Conservation (phyloP, 37 sponge, comb jelly and placozoan genomes). For the Ephydatia muelleri region DNA sequence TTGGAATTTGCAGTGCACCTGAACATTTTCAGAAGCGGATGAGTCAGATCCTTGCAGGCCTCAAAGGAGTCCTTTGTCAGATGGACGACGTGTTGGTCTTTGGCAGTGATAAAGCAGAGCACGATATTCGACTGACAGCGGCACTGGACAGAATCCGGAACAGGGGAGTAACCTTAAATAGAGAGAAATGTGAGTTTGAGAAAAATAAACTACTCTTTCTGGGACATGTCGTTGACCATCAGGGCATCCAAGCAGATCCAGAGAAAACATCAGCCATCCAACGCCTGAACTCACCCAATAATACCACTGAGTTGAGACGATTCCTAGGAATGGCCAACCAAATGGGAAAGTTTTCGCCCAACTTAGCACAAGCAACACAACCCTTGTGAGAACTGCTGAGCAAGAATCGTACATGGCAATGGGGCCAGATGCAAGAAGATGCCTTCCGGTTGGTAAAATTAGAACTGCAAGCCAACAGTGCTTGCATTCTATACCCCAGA, state of each 20-base stretch:
- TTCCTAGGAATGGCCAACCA: slow-evolving; percentile 66
- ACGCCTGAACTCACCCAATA: slow-evolving; percentile 21
- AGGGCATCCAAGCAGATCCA: slow-evolving; percentile 51
- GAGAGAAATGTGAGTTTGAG: slow-evolving; percentile 42
- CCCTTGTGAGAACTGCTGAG: slow-evolving; percentile 46
- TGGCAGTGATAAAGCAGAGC: slow-evolving; percentile 38
- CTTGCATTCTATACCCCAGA: slow-evolving; percentile 36
- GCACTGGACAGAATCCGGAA: slow-evolving; percentile 31
- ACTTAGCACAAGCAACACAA: slow-evolving; percentile 31
- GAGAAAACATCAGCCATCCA: slow-evolving; percentile 37
- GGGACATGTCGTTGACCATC: slow-evolving; percentile 33
- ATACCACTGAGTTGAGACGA: slow-evolving; percentile 14
- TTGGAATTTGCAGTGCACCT: slow-evolving; percentile 33
- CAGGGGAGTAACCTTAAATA: slow-evolving; percentile 42
- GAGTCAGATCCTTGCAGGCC: slow-evolving; percentile 25
- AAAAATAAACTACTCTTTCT: slow-evolving; percentile 26
- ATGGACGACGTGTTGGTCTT: slow-evolving; percentile 51
- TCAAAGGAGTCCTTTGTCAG: slow-evolving; percentile 41
- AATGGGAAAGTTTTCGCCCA: slow-evolving; percentile 45
- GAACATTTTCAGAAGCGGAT: slow-evolving; percentile 23
- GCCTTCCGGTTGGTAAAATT: slow-evolving; percentile 24
- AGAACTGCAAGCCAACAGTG: slow-evolving; percentile 30
- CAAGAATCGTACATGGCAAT: slow-evolving; percentile 21
- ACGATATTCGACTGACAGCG: slow-evolving; percentile 15
- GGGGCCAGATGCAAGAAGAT: slow-evolving; percentile 28